Evolutionary conservation across 1,140 invertebrate genomes (phyloP).

Genomic region (Diorhabda carinulata): DNA sequence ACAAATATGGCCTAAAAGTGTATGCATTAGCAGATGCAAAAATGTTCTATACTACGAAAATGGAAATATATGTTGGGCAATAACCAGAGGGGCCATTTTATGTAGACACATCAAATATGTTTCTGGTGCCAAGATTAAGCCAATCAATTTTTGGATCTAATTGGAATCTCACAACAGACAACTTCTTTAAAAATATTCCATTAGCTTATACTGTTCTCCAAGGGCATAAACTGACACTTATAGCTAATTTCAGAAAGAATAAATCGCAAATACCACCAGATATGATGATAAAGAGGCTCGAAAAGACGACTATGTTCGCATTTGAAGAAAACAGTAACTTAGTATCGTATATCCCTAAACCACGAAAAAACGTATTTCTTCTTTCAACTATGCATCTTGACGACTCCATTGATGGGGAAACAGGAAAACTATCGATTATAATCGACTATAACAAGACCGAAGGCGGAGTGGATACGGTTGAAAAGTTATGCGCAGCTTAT

Average conservation of each 20-base stretch:
- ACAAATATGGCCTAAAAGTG: too few relatives aligned
- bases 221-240: not conserved
- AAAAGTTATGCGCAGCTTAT: too few relatives aligned
- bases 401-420: not conserved
- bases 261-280: not conserved
- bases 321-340: not conserved
- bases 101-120: too few relatives aligned
- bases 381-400: not conserved
- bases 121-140: slow-evolving; percentile 20
- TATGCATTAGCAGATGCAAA: too few relatives aligned
- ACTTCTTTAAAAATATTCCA: slow-evolving; percentile 20
- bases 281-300: not conserved
- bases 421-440: not conserved
- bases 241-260: not conserved
- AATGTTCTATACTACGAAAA: too few relatives aligned
- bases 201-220: slow-evolving; percentile 7
- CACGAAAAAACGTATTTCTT: not conserved
- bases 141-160: slow-evolving; percentile 20
- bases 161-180: slow-evolving; percentile 24
- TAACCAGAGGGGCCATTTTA: too few relatives aligned
- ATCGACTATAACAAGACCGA: too few relatives aligned
- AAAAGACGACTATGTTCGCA: not conserved
- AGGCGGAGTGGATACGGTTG: too few relatives aligned
- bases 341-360: not conserved
- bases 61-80: too few relatives aligned